Evolutionary conservation across 2,888 invertebrate species (phyloP).

Genomic region (Anagyrus pseudococci): DNA sequence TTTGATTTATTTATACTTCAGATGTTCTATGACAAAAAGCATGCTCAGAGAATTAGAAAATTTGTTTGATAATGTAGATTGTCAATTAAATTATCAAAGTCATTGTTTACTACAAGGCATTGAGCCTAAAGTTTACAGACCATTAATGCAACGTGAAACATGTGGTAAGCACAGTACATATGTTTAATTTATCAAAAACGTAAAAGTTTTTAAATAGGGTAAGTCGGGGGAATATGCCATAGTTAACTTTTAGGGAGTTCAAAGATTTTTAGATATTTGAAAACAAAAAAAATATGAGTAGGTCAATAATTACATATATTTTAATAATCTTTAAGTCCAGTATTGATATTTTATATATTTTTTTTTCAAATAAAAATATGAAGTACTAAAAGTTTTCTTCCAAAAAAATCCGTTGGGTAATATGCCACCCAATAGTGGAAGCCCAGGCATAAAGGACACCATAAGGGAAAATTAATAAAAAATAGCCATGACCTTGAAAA

Average conservation of each 20-base stretch:
- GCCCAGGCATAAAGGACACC: no score
- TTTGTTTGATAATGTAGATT: conserved; percentile 41
- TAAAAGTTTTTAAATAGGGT: no score
- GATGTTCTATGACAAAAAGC: conserved; percentile 66
- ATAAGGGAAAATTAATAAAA: no score
- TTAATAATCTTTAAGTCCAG: not conserved
- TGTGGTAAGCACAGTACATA: no score
- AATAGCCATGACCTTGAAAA: no score
- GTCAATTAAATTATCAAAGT: conserved; percentile 62
- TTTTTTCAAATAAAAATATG: no score
- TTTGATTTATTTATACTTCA: no score
- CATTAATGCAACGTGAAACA: conserved; percentile 75
- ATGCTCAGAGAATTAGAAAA: conserved; percentile 66
- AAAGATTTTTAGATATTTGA: not conserved
- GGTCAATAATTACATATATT: not conserved
- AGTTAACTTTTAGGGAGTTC: conserved; percentile 14
- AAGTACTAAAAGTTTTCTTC: not conserved
- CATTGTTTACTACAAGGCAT: conserved; percentile 73
- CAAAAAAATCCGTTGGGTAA: no score
- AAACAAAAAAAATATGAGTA: not conserved
- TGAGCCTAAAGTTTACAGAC: conserved; percentile 74
- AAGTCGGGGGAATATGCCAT: no score
- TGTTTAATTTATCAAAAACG: no score
- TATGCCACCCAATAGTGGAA: no score
- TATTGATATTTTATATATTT: not conserved